Percentiles rank a stretch among this genome's conserved stretches.
These are phyloP conservation scores for Cydia fagiglandana DNA, from an alignment of 1,140 invertebrate species.

Conservation along the genomic window DNA sequence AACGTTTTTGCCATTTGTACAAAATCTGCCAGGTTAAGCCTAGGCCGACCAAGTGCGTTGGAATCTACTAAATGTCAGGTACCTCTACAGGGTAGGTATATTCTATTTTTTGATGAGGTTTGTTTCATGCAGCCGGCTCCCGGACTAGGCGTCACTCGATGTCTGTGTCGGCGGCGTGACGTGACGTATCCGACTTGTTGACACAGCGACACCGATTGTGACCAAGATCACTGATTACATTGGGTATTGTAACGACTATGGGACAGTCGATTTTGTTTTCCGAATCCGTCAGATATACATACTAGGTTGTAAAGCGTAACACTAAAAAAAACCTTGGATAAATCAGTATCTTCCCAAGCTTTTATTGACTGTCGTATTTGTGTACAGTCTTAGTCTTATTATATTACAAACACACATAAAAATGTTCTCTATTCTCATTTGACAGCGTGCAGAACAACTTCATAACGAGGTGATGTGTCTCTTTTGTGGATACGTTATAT, in stretches of 20 bases:
- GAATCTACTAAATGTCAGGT: no score
- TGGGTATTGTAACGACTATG: slow-evolving; percentile 41
- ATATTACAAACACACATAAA: slow-evolving; percentile 35
- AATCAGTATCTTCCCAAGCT: neutral
- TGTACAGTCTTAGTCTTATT: slow-evolving; percentile 7
- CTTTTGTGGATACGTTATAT: slow-evolving; percentile 50
- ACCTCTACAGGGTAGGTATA: no score
- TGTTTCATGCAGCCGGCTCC: no score
- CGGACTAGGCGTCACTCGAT: slow-evolving; percentile 41
- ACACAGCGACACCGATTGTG: slow-evolving; percentile 60
- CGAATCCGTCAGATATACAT: slow-evolving; percentile 32
- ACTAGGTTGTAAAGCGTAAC: neutral
- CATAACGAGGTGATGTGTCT: slow-evolving; percentile 50
- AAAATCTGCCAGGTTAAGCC: no score
- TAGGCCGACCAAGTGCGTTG: no score
- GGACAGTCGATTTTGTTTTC: slow-evolving; percentile 54
- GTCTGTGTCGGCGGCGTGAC: slow-evolving; percentile 54
- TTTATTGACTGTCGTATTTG: slow-evolving; percentile 11
- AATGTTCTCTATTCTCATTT: slow-evolving; percentile 36
- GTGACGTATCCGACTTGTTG: slow-evolving; percentile 38
- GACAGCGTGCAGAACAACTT: slow-evolving; percentile 34
- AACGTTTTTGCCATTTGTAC: no score
- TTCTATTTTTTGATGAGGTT: no score
- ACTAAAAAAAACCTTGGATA: neutral
- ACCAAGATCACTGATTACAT: slow-evolving; percentile 45